Conservation (phyloP, 2,888 invertebrate species). For the Cephus runcator region DNA sequence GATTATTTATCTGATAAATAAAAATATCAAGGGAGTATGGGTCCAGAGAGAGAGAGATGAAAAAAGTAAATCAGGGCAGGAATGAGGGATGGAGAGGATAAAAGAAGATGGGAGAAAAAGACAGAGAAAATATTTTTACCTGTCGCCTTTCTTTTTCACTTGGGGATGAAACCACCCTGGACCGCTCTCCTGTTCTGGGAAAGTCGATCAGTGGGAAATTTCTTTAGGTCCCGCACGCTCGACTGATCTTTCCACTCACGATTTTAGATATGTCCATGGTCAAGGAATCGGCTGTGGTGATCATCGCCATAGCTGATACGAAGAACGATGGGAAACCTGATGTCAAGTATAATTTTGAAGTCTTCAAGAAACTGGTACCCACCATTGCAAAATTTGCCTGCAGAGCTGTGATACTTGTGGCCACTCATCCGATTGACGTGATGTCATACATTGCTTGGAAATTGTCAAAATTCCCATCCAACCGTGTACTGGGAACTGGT, state of each 20-base stretch:
- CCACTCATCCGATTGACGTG: constrained; percentile 66
- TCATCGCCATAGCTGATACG: constrained; percentile 44
- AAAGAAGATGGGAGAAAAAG: not conserved
- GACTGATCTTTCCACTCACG: not conserved
- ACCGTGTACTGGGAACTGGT: constrained; percentile 71
- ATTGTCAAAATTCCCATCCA: constrained; percentile 69
- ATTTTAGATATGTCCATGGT: constrained; percentile 47
- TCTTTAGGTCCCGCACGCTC: not conserved
- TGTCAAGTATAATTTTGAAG: constrained; percentile 44
- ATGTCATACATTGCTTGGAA: constrained; percentile 72
- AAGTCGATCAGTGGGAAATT: not conserved
- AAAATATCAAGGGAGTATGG: not conserved
- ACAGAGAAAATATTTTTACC: not conserved
- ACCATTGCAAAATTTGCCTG: constrained; percentile 49
- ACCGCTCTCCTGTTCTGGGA: not conserved
- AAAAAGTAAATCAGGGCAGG: not conserved
- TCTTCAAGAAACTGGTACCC: constrained; percentile 50
- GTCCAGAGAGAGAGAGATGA: not conserved
- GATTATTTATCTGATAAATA: not conserved
- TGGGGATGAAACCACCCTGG: not conserved
- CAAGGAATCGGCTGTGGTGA: constrained; percentile 51
- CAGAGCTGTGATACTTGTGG: constrained; percentile 48
- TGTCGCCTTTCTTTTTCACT: not conserved
- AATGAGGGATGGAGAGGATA: not conserved
- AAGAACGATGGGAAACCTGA: constrained; percentile 33